These are phyloP conservation scores for Hofmannophila pseudospretella DNA, from an alignment of 2,888 invertebrate species.

Conservation along the genomic window DNA sequence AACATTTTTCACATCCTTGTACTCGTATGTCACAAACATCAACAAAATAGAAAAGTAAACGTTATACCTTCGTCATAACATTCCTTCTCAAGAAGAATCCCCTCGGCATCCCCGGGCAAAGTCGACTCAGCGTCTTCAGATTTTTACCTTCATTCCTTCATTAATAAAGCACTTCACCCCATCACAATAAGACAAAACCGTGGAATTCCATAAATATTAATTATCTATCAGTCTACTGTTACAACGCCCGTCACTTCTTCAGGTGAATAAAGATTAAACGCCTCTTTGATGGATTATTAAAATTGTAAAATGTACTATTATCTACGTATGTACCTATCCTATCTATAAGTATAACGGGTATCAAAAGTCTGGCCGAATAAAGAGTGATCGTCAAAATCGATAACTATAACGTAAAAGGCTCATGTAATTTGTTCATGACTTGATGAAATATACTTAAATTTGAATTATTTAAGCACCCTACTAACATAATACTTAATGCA, in stretches of 20 bases:
- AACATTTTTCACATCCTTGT: too few relatives aligned
- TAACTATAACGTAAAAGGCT: too few relatives aligned
- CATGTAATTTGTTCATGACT: too few relatives aligned
- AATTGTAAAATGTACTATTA: not conserved
- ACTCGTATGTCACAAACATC: too few relatives aligned
- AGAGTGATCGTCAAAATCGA: too few relatives aligned
- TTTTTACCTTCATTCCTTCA: slow-evolving; percentile 22
- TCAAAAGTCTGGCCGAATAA: too few relatives aligned
- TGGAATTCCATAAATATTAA: slow-evolving; percentile 6
- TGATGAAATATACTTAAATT: too few relatives aligned
- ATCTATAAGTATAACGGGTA: too few relatives aligned
- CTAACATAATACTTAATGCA: too few relatives aligned
- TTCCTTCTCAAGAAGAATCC: not conserved
- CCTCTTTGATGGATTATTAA: not conserved
- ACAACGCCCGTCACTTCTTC: not conserved
- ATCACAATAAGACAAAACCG: slow-evolving; percentile 11
- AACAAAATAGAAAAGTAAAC: not conserved
- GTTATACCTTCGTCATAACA: not conserved
- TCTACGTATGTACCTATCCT: too few relatives aligned
- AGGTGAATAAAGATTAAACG: too few relatives aligned
- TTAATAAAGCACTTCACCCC: slow-evolving; percentile 12
- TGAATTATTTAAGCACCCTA: too few relatives aligned
- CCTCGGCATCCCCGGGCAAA: not conserved
- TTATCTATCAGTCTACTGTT: not conserved
- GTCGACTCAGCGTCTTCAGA: slow-evolving; percentile 1